A percentile compares a stretch with the other conserved stretches of the same genome.
These are phyloP conservation scores for Hyaena hyaena DNA, from an alignment of 2,113 vertebrate genomes.

Conservation along the genomic window DNA sequence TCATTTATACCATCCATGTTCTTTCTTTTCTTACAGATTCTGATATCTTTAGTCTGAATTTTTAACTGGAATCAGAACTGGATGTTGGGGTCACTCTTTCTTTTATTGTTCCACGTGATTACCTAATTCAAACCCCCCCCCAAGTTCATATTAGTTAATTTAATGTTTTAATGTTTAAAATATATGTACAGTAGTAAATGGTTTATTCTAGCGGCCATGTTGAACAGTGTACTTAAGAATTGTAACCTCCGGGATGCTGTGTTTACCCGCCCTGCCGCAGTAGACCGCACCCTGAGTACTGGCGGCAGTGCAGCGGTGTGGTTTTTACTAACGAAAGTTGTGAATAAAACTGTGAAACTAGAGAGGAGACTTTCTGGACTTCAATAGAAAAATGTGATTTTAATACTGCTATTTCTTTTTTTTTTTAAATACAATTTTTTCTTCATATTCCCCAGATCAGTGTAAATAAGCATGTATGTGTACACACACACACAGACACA, in stretches of 20 bases:
- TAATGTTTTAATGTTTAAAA: constrained; percentile 73
- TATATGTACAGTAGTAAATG: constrained; percentile 68
- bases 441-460: constrained; percentile 52
- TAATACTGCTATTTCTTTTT: constrained; percentile 82
- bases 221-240: constrained; percentile 77
- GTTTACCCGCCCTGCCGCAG: constrained; percentile 68
- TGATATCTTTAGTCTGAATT: constrained; percentile 96
- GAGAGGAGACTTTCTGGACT: constrained; percentile 82
- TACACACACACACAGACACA: not conserved
- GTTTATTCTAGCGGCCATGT: constrained; percentile 70
- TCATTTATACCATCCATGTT: constrained; percentile 86
- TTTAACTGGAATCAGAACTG: constrained; percentile 94
- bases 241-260: constrained; percentile 79
- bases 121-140: constrained; percentile 85
- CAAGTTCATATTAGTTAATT: constrained; percentile 80
- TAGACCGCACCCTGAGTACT: constrained; percentile 42
- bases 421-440: constrained; percentile 77
- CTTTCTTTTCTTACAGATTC: constrained; percentile 96
- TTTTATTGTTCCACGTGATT: constrained; percentile 86
- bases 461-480: constrained; percentile 62
- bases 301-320: constrained; percentile 81
- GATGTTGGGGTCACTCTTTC: constrained; percentile 91
- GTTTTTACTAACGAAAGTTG: constrained; percentile 82
- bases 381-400: constrained; percentile 85
- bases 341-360: constrained; percentile 87